Base-by-base conservation (phyloP, 2,888 invertebrate species). In the Odontocerum albicorne region DNA sequence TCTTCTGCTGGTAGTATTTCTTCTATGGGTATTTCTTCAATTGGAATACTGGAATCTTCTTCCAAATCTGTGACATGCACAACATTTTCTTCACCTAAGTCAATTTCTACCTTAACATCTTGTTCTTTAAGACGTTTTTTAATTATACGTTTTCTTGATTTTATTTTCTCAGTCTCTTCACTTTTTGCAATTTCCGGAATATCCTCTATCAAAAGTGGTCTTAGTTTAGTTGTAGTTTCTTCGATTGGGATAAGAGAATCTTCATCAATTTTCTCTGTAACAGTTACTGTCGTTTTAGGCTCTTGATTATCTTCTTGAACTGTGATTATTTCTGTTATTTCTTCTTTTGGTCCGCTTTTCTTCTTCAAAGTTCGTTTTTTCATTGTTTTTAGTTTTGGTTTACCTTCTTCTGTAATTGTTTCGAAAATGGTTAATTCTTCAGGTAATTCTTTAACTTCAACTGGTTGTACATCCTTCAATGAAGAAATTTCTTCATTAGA, bases 301-400 rank as follows among this genome's bases (percentile, higher is more conserved):
- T 49, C 27, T 10, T 39, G 12, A 62, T 67, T 70, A 16, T 67
- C 68, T 49, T 65, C 66, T 51, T 62, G 45, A 7, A 72, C 63
- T 1, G 31, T 49, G n/a, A 35, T 22, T 17, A 46, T 43, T 32
- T 47, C 49, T 49, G 38, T 51, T 12, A 69, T 65, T 60, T 70
- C 69, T 51, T 57, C 60, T 19, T 67, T 61, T 12, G 27, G 36
- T 4, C 66, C 68, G 27, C 63, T 66, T 42, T 62, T 65, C 60
- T 65, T 68, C 55, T 66, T 65, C 4, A 64, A 64, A 1, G 64
- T 62, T 7, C 66, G 60, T 54, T 66, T 66, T 43, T 63, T 70
- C 10, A 63, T 58, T 8, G 62, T 72, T 62, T 65, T 74, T 72
- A 58, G 72, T 70, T 22, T 56, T 40, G 21, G 39, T n/a, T 20